These are phyloP conservation scores for Formica exsecta DNA, from an alignment of 1,140 invertebrate genomes.

Conservation along the genomic window DNA sequence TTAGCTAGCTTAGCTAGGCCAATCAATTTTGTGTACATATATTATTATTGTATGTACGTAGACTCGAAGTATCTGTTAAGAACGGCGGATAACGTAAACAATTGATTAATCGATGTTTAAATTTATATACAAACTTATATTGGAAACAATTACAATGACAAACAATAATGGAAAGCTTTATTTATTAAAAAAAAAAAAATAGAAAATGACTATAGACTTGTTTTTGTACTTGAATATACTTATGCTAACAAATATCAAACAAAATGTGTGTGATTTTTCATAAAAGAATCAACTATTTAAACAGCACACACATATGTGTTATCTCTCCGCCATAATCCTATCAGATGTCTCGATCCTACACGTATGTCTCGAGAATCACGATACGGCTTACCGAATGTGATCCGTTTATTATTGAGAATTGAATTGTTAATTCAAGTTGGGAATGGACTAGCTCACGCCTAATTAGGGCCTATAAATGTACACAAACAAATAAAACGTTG, in stretches of 20 bases:
- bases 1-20: constrained; percentile 75
- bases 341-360: constrained; percentile 49
- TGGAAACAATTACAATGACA: not conserved
- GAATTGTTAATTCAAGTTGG: constrained; percentile 74
- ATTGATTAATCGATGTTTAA: not conserved
- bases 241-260: not conserved
- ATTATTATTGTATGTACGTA: constrained; percentile 61
- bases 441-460: constrained; percentile 73
- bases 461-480: constrained; percentile 77
- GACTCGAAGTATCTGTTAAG: constrained; percentile 32
- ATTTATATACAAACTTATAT: not conserved
- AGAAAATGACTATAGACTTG: not conserved
- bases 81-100: not conserved
- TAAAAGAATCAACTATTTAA: not conserved
- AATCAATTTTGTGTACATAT: constrained; percentile 75
- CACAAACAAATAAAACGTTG: constrained; percentile 72
- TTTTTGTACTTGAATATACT: not conserved
- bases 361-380: constrained; percentile 69
- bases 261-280: constrained; percentile 26
- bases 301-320: constrained; percentile 18
- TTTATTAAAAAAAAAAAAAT: not conserved
- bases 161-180: not conserved
- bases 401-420: constrained; percentile 75
- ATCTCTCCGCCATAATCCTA: constrained; percentile 34
- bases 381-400: constrained; percentile 63